These are phyloP conservation scores for Hoplostethus atlanticus DNA, from an alignment of 2,797 vertebrate genomes.

Conservation along the genomic window DNA sequence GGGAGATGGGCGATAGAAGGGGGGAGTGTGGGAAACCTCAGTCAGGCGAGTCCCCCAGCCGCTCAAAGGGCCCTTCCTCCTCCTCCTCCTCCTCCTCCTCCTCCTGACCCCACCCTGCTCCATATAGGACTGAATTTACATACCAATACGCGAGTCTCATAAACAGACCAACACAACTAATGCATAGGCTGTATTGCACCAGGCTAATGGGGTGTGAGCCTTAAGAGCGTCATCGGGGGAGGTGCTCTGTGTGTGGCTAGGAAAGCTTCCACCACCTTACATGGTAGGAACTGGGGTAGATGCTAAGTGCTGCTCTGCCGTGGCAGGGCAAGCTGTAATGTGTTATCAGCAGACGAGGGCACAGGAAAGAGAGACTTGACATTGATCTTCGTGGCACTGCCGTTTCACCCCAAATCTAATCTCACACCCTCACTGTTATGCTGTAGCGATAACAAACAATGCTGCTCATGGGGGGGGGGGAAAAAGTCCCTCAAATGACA, in stretches of 20 bases:
- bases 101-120: conserved; percentile 56
- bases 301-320: conserved; percentile 3
- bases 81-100: too few species aligned
- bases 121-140: conserved; percentile 76
- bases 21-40: conserved; percentile 80
- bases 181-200: conserved; percentile 19
- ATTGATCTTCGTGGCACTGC: conserved; percentile 3
- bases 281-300: conserved; percentile 16
- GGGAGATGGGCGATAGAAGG: conserved; percentile 41
- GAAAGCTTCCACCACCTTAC: conserved; percentile 20
- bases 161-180: conserved; percentile 62
- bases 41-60: conserved; percentile 62
- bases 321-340: conserved; percentile 1
- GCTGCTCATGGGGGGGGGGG: not conserved
- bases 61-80: conserved; percentile 62
- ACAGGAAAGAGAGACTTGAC: conserved; percentile 11
- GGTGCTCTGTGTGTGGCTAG: conserved; percentile 3
- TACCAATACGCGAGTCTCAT: conserved; percentile 75
- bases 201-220: conserved; percentile 3
- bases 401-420: conserved; percentile 28
- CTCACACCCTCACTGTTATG: conserved; percentile 13
- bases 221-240: conserved; percentile 15
- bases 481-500: not conserved
- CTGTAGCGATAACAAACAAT: conserved; percentile 4
- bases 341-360: conserved; percentile 16